phyloP scores from a whole-genome alignment of 2,113 vertebrate genomes.

The Lathamus discolor region DNA sequence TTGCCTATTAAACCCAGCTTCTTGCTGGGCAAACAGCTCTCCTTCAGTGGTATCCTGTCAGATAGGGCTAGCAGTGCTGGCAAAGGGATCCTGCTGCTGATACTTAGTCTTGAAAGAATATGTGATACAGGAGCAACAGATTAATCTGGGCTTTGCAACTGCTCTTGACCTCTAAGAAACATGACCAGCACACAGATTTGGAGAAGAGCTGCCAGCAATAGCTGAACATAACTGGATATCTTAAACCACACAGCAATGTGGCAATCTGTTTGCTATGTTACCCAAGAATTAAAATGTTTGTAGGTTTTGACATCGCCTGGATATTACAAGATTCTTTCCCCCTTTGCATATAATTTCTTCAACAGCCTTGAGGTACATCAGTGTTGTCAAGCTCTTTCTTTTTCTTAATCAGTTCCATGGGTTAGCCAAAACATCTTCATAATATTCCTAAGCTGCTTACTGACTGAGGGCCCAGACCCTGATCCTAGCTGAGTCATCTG shows the following conservation, averaged over 20 bases:
- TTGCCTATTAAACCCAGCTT: neutral
- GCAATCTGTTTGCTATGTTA: neutral
- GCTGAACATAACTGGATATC: neutral
- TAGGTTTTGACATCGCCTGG: neutral
- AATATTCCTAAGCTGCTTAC: neutral
- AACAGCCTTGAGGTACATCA: neutral
- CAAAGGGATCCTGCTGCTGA: neutral
- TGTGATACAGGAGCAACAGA: neutral
- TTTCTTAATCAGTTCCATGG: neutral
- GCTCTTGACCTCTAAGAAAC: neutral
- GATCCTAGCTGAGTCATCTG: neutral
- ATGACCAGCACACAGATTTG: neutral
- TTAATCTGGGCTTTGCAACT: neutral
- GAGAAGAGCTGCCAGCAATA: neutral
- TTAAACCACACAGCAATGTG: neutral
- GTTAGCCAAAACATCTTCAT: neutral
- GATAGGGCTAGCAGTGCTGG: neutral
- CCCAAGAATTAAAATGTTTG: neutral
- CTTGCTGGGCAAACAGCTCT: neutral
- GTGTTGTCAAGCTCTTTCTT: neutral
- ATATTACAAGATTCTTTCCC: neutral
- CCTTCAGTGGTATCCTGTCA: neutral
- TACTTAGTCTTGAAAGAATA: neutral
- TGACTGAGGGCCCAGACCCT: neutral
- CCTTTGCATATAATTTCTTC: neutral